A percentile compares a stretch with the other conserved stretches of the same genome.
Conservation (phyloP, 2,888 invertebrate species). For the Rhorus exstirpatorius region DNA sequence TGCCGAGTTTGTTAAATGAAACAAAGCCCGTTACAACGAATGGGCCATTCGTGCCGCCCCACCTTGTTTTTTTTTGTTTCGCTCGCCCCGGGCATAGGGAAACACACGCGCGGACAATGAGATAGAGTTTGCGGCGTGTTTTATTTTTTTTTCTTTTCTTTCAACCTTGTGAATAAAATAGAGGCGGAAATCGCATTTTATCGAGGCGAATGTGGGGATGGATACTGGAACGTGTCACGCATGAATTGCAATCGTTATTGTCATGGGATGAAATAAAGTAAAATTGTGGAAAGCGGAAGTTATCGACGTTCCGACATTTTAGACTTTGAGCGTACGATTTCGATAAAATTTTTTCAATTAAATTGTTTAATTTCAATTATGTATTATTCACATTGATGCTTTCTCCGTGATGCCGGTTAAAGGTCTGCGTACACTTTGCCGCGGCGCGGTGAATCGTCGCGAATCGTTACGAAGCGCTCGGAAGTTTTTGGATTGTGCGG, state of each 20-base stretch:
- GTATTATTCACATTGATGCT: too few relatives aligned
- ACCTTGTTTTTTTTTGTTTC: conserved; percentile 4
- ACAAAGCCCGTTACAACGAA: conserved; percentile 84
- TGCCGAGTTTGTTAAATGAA: conserved; percentile 82
- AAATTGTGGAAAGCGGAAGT: background rate
- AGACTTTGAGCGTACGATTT: too few relatives aligned
- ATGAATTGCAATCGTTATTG: conserved; percentile 1
- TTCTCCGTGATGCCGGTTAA: too few relatives aligned
- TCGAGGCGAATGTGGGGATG: conserved; percentile 17
- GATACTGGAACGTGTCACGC: conserved; percentile 10
- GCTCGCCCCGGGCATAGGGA: conserved; percentile 35
- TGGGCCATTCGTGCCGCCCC: conserved; percentile 78
- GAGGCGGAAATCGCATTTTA: conserved; percentile 16
- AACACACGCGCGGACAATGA: conserved; percentile 59
- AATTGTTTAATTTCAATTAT: too few relatives aligned
- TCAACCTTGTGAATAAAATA: conserved; percentile 21
- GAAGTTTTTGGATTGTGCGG: too few relatives aligned
- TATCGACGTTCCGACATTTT: too few relatives aligned
- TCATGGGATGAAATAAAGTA: background rate
- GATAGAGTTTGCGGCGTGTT: conserved; percentile 62
- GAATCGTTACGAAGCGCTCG: too few relatives aligned
- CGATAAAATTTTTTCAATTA: too few relatives aligned
- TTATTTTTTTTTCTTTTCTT: conserved; percentile 45
- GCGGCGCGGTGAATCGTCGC: too few relatives aligned
- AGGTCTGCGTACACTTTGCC: too few relatives aligned